A percentile compares a stretch with the other conserved stretches of the same genome.
These are phyloP conservation scores for Polietes domitor DNA, from an alignment of 2,888 invertebrate species.

Conservation along the genomic window DNA sequence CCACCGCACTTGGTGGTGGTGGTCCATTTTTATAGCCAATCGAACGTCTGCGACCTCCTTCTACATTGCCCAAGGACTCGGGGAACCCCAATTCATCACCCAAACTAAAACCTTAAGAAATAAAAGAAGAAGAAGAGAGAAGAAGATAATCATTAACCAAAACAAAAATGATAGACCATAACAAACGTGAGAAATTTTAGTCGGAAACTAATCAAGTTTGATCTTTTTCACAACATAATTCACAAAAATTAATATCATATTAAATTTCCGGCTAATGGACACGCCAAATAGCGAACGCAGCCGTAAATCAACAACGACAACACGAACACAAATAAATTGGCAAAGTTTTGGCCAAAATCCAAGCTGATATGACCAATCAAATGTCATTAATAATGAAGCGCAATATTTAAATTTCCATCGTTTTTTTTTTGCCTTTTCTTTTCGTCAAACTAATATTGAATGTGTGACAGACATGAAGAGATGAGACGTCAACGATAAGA, in stretches of 20 bases:
- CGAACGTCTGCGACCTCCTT: constrained; percentile 87
- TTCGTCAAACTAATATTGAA: no score
- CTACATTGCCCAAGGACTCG: constrained; percentile 90
- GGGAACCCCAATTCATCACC: constrained; percentile 93
- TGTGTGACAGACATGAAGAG: background rate
- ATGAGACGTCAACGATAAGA: background rate
- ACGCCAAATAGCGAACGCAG: background rate
- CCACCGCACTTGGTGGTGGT: constrained; percentile 81
- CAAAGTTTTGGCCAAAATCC: background rate
- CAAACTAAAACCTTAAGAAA: constrained; percentile 87
- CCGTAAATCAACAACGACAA: background rate
- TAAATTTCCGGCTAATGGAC: constrained; percentile 10
- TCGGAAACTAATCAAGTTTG: background rate
- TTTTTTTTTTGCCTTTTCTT: no score
- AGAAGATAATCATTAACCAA: constrained; percentile 1
- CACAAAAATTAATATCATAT: background rate
- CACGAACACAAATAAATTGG: background rate
- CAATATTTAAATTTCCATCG: background rate
- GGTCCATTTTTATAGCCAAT: constrained; percentile 83
- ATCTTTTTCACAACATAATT: constrained; percentile 14
- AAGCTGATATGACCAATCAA: background rate
- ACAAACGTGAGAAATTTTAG: background rate
- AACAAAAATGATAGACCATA: background rate
- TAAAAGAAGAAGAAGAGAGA: constrained; percentile 56
- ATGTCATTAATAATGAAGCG: background rate